Percentiles rank a stretch among this genome's conserved stretches.
phyloP scores from a whole-genome alignment of 2,888 invertebrate species.

The Volucella inflata region DNA sequence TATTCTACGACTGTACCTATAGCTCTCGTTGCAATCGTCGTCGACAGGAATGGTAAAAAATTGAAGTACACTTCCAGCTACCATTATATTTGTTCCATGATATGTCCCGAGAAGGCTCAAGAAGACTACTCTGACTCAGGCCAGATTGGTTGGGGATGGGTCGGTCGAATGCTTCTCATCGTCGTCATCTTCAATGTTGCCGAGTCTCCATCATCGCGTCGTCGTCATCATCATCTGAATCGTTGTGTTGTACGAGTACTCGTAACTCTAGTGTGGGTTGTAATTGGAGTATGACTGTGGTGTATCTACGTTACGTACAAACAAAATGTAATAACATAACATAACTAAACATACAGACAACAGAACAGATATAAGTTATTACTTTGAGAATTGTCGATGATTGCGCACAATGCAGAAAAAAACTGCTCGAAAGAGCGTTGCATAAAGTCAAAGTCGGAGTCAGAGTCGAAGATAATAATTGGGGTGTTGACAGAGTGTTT shows the following conservation, averaged over 20 bases:
- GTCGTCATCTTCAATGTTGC: constrained; percentile 8
- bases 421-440: neutral
- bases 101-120: neutral
- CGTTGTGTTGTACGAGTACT: neutral
- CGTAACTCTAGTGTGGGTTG: constrained; percentile 61
- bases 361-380: constrained; percentile 55
- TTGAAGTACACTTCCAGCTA: constrained; percentile 17
- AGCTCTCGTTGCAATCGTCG: neutral
- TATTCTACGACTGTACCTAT: constrained; percentile 1
- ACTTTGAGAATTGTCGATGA: constrained; percentile 56
- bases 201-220: neutral
- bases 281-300: constrained; percentile 68
- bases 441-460: neutral
- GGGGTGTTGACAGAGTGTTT: constrained; percentile 71
- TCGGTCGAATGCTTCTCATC: constrained; percentile 42
- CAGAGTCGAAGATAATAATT: constrained; percentile 55
- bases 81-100: constrained; percentile 1
- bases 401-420: constrained; percentile 24
- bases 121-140: constrained; percentile 6
- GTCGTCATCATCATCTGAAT: constrained; percentile 9
- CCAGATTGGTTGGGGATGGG: neutral
- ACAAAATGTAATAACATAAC: constrained; percentile 48
- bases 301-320: neutral
- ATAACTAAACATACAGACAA: constrained; percentile 9
- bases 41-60: neutral